Evolutionary conservation across 2,113 vertebrate species (phyloP).

Genomic region (Macheiramphus alcinus): DNA sequence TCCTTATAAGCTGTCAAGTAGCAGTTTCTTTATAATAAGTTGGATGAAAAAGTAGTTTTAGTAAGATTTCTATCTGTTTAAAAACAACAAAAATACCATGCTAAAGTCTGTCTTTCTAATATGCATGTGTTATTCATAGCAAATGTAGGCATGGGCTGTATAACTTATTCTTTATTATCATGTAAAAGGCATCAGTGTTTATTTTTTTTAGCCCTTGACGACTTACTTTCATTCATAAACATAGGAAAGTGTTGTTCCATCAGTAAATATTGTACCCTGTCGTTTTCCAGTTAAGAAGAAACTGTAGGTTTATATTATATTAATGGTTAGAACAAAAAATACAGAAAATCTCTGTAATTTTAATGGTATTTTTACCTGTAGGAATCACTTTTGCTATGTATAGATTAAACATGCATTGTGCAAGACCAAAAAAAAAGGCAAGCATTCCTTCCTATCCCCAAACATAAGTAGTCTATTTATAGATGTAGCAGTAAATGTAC

Average conservation of each 20-base stretch:
- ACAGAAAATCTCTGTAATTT: neutral
- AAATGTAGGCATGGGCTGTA: neutral
- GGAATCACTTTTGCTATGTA: neutral
- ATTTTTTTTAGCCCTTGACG: neutral
- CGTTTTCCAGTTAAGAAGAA: neutral
- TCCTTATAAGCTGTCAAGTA: neutral
- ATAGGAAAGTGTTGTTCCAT: neutral
- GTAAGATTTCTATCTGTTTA: neutral
- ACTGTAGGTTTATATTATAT: neutral
- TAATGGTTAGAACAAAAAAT: neutral
- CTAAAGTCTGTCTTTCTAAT: neutral
- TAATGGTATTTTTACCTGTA: neutral
- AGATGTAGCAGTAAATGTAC: neutral
- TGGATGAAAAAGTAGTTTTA: neutral
- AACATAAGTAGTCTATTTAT: neutral
- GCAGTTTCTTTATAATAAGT: neutral
- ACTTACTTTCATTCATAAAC: neutral
- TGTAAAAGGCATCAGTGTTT: neutral
- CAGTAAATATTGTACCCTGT: neutral
- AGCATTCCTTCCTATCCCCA: neutral
- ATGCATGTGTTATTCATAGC: accelerated
- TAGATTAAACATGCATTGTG: neutral
- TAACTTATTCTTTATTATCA: neutral
- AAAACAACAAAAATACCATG: neutral
- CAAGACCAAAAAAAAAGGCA: neutral